These are phyloP conservation scores for Rhinopomastus cyanomelas DNA, from an alignment of 2,113 vertebrate genomes.

Conservation along the genomic window DNA sequence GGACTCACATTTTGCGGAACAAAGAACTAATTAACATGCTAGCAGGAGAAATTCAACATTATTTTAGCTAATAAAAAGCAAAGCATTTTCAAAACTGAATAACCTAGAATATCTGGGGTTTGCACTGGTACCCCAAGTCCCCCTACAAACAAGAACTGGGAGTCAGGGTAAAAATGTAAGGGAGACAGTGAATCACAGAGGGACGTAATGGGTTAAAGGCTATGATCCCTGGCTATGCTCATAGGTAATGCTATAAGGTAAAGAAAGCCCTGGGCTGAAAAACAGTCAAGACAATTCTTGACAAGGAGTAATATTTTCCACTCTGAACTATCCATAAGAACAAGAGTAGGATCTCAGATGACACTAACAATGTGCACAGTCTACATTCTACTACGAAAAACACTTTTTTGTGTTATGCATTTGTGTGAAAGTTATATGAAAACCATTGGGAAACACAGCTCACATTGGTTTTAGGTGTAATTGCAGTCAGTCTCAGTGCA, in stretches of 20 bases:
- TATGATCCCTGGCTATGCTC: neutral
- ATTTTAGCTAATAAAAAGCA: neutral
- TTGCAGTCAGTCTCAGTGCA: neutral
- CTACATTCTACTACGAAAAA: neutral
- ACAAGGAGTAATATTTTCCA: neutral
- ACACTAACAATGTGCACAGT: neutral
- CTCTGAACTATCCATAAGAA: neutral
- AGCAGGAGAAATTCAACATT: neutral
- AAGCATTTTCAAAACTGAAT: neutral
- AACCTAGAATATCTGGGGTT: neutral
- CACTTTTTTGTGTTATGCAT: neutral
- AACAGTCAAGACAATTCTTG: neutral
- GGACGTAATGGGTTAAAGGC: neutral
- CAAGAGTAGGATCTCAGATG: neutral
- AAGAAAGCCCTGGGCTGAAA: neutral
- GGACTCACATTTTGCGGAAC: neutral
- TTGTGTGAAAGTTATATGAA: neutral
- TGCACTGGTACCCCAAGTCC: neutral
- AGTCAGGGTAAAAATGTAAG: neutral
- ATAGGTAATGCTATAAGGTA: neutral
- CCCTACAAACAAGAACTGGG: neutral
- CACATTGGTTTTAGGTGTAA: neutral
- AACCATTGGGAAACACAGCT: neutral
- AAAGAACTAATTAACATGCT: neutral
- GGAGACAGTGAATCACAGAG: neutral